These are phyloP conservation scores for Sarcoramphus papa DNA, from an alignment of 2,797 vertebrate genomes.

Conservation along the genomic window DNA sequence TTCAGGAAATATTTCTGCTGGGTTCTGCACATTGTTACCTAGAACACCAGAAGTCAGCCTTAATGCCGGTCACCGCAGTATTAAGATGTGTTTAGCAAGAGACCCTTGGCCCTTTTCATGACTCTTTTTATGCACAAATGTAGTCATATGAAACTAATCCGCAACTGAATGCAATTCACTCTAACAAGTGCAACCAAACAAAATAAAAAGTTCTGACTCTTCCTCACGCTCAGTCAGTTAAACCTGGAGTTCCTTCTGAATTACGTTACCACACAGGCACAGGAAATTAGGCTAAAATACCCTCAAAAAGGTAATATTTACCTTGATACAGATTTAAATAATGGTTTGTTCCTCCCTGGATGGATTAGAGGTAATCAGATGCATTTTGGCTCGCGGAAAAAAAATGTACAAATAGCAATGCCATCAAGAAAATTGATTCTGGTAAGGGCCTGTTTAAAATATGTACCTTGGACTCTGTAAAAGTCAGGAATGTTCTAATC, in stretches of 20 bases:
- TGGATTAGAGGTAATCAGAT: neutral
- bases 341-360: neutral
- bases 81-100: neutral
- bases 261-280: neutral
- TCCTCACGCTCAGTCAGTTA: neutral
- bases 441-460: conserved; percentile 8
- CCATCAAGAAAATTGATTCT: conserved; percentile 31
- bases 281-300: neutral
- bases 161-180: neutral
- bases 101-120: neutral
- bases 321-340: neutral
- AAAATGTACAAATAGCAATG: neutral
- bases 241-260: neutral
- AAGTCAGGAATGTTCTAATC: conserved; percentile 54
- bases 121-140: neutral
- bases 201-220: neutral
- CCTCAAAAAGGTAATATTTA: neutral
- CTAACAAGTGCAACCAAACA: neutral
- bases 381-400: neutral
- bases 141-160: neutral
- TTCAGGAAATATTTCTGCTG: neutral
- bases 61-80: neutral
- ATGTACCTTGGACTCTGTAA: conserved; percentile 44
- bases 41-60: neutral
- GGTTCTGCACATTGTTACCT: neutral